Evolutionary conservation across 2,888 invertebrate genomes (phyloP).

Genomic region (Lasioglossum calceatum): DNA sequence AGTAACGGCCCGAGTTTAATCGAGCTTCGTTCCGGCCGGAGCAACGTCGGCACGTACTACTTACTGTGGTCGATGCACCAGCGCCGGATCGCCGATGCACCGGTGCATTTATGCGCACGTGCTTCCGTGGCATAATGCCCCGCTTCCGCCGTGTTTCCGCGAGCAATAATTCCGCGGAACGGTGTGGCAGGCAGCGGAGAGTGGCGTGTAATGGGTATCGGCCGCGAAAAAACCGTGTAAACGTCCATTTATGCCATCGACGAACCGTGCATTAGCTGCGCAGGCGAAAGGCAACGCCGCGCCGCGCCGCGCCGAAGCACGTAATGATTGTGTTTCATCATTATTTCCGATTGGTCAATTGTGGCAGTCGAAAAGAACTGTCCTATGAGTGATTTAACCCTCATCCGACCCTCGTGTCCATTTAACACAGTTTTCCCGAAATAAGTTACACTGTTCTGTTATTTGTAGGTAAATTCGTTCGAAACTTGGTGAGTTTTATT

Average conservation of each 20-base stretch:
- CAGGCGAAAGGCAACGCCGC: not conserved
- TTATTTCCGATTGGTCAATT: not conserved
- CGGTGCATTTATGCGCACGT: conserved; percentile 30
- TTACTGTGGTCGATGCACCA: conserved; percentile 38
- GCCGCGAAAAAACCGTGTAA: not conserved
- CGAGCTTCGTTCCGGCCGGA: conserved; percentile 48
- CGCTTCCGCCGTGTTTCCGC: conserved; percentile 13
- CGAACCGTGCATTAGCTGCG: not conserved
- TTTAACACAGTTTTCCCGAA: too few relatives aligned
- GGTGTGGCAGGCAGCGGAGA: too few relatives aligned
- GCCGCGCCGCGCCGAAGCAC: not conserved
- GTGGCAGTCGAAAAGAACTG: not conserved
- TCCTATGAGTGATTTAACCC: not conserved
- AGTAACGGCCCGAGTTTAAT: conserved; percentile 55
- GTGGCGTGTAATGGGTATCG: not conserved
- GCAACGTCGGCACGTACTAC: conserved; percentile 48
- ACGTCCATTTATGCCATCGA: not conserved
- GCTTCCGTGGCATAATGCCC: conserved; percentile 18
- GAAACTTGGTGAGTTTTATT: too few relatives aligned
- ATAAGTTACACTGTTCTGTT: too few relatives aligned
- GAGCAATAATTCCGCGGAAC: conserved; percentile 31
- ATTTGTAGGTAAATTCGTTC: too few relatives aligned
- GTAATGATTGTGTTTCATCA: not conserved
- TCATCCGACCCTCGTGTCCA: too few relatives aligned
- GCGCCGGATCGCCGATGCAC: not conserved